These are phyloP conservation scores for Heliopora coerulea DNA, from an alignment of 92 coral and sea anemone species.

Conservation along the genomic window DNA sequence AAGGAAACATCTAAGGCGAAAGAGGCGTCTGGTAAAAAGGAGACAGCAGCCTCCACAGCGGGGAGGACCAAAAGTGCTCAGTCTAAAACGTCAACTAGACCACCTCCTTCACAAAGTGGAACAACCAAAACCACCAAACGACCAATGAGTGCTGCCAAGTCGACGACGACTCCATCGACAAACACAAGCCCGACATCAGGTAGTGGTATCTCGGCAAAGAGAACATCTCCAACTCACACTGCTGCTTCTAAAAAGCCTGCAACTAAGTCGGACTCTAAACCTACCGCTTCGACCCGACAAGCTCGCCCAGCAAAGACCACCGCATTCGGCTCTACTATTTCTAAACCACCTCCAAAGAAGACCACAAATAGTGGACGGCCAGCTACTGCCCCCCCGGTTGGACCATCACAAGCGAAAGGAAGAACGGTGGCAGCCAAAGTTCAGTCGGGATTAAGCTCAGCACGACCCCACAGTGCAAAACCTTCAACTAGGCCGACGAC, in stretches of 20 bases:
- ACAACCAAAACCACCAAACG: not conserved
- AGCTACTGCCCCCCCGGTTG: conserved; percentile 28
- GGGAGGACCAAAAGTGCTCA: conserved; percentile 16
- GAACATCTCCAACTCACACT: not conserved
- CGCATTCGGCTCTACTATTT: not conserved
- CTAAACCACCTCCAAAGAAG: not conserved
- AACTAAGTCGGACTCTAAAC: not conserved
- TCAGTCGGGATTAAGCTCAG: conserved; percentile 10
- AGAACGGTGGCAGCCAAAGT: conserved; percentile 36
- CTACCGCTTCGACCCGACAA: not conserved
- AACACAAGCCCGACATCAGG: not conserved
- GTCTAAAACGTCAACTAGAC: conserved; percentile 21
- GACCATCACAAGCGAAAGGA: conserved; percentile 17
- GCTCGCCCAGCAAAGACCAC: not conserved
- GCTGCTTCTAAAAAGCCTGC: not conserved
- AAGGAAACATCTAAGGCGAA: conserved; percentile 28
- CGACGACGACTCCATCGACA: not conserved
- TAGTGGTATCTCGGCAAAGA: not conserved
- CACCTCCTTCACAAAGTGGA: conserved; percentile 2
- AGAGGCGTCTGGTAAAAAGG: conserved; percentile 16
- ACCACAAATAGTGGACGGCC: conserved; percentile 3
- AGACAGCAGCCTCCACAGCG: not conserved
- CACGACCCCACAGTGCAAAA: conserved; percentile 19
- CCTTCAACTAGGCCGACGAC: not conserved
- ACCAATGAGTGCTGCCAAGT: conserved; percentile 4